Evolutionary conservation across 2,888 invertebrate species (phyloP).

Genomic region (Mesorhabditis belari): DNA sequence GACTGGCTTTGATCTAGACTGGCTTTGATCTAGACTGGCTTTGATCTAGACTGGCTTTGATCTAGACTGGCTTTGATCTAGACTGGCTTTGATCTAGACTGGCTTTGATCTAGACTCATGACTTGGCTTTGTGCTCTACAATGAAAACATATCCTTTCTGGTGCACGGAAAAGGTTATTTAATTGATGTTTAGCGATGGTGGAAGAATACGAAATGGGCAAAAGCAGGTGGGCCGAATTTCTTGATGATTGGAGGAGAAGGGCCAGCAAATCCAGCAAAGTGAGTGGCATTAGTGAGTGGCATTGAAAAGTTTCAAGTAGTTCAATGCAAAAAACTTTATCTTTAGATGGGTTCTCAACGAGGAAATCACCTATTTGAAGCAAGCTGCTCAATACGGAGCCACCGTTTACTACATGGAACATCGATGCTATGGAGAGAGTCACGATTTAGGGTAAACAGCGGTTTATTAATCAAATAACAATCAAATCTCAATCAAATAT

Average conservation of each 20-base stretch:
- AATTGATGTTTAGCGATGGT: constrained; percentile 70
- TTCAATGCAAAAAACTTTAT: too few species aligned
- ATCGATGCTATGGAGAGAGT: constrained; percentile 86
- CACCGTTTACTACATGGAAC: constrained; percentile 78
- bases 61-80: not conserved
- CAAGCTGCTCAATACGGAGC: constrained; percentile 61
- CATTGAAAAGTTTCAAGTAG: too few species aligned
- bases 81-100: not conserved
- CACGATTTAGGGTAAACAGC: constrained; percentile 54
- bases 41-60: not conserved
- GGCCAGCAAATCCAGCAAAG: constrained; percentile 10
- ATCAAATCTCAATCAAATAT: not conserved
- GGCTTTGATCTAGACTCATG: too few species aligned
- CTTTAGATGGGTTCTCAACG: constrained; percentile 23
- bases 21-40: not conserved
- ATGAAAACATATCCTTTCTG: not conserved
- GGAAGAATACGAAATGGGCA: constrained; percentile 69
- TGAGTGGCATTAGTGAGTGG: too few species aligned
- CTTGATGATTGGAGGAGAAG: constrained; percentile 88
- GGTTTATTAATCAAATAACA: not conserved
- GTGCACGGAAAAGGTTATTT: not conserved
- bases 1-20: not conserved
- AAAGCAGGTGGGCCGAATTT: constrained; percentile 74
- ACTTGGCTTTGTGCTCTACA: too few species aligned
- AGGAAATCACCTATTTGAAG: constrained; percentile 17